Base-by-base conservation (phyloP, 2,113 vertebrate species). In the Campylomormyrus tamandua region DNA sequence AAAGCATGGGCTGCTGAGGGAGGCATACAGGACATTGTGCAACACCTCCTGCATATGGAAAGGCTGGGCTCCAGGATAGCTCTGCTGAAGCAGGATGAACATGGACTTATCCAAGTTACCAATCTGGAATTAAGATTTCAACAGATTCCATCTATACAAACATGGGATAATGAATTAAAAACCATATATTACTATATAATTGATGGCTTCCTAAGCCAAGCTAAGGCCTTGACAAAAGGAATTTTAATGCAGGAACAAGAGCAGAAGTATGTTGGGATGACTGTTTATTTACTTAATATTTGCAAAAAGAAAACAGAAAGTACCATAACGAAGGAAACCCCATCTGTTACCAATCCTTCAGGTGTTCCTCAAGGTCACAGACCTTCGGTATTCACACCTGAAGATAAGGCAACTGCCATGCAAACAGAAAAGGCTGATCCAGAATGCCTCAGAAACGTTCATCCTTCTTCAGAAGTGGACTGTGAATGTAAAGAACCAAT, bases 1-100 rank as follows among this genome's bases (percentile, higher is more conserved):
- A 96, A 97, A 49, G 96, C 98, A 58, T 97, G 97, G 89, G 92
- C 96, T 62, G 95, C 97, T 89, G 96, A 95, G 89, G 98, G 97
- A 0, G 97, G 97, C 88, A 95, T 97, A 24, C 96, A 98, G 93
- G 96, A 96, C 4, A 48, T 84, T 27, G 45, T 48, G 46, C 42
- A 48, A 9, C 83, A 48, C 6, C 83, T 84, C 17, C 6, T 84
- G 45, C 1, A 11, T 10, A 84, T n/a, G 45, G 39, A 24, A 13
- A n/a, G 9, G 7, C 3, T 90, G 46, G 97, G 96, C 89, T 93
- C 93, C 53, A 94, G 95, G 87, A 96, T 97, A 0, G 89, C 94
- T 53, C 94, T 98, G 87, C 94, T 99, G n/a, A 97, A 97, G 92
- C 97, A 98, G 90, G 95, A 96, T 58, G 92, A 91, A 19, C 89